Conservation (phyloP, 2,888 invertebrate genomes). For the Orthosia cruda region DNA sequence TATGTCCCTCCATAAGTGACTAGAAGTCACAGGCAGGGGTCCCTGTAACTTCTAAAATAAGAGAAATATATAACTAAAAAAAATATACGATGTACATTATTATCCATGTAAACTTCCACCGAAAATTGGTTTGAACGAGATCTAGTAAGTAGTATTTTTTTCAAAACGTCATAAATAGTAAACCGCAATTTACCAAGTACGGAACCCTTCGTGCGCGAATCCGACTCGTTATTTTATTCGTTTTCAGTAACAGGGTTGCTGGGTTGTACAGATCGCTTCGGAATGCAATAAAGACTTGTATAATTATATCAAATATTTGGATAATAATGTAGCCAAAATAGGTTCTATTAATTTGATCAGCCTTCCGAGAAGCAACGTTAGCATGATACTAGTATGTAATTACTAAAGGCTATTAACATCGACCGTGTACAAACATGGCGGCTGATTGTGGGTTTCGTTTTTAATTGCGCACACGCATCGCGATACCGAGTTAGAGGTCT, state of each 20-base stretch:
- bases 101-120: too few species aligned
- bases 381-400: slow-evolving; percentile 91
- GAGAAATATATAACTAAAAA: too few species aligned
- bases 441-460: slow-evolving; percentile 91
- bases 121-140: too few species aligned
- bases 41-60: too few species aligned
- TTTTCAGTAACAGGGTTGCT: slow-evolving; percentile 65
- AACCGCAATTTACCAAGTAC: too few species aligned
- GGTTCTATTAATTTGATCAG: slow-evolving; percentile 90
- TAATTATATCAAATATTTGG: slow-evolving; percentile 71
- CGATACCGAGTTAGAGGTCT: slow-evolving; percentile 87
- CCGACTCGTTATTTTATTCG: too few species aligned
- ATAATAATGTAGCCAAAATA: slow-evolving; percentile 82
- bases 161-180: too few species aligned
- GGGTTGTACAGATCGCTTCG: slow-evolving; percentile 58
- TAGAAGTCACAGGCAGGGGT: too few species aligned
- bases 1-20: too few species aligned
- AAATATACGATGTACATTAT: too few species aligned
- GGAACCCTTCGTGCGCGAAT: too few species aligned
- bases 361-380: slow-evolving; percentile 90
- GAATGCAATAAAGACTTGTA: slow-evolving; percentile 65
- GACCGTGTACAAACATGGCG: slow-evolving; percentile 92
- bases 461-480: slow-evolving; percentile 92
- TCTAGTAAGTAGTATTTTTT: too few species aligned
- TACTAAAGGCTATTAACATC: slow-evolving; percentile 91